Percentiles rank a stretch among this genome's conserved stretches.
Evolutionary conservation across 1,140 invertebrate genomes (phyloP).

Genomic region (Popillia japonica): DNA sequence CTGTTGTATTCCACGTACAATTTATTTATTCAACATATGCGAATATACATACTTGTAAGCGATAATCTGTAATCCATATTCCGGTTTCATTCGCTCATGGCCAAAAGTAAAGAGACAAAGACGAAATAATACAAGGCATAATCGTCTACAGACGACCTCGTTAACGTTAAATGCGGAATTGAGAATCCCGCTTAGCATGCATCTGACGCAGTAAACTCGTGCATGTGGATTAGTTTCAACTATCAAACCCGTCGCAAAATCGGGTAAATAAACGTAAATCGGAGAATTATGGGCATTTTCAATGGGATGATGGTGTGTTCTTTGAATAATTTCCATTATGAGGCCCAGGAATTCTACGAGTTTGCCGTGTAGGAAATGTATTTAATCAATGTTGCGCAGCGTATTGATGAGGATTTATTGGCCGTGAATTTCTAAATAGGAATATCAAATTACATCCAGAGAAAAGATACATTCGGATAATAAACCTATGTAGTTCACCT

Average conservation of each 20-base stretch:
- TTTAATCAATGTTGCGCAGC: neutral
- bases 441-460: neutral
- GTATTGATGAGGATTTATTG: conserved; percentile 11
- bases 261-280: conserved; percentile 23
- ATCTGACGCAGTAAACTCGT: conserved; percentile 8
- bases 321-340: conserved; percentile 21
- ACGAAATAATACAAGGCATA: neutral
- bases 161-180: conserved; percentile 7
- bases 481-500: neutral
- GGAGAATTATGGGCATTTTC: conserved; percentile 23
- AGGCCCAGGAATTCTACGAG: neutral
- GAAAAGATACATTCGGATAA: neutral
- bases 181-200: conserved; percentile 7
- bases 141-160: conserved; percentile 18
- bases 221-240: neutral
- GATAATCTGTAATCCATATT: neutral
- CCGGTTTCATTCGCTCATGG: neutral
- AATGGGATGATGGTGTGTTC: neutral
- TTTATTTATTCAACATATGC: no score
- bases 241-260: neutral
- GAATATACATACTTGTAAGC: neutral
- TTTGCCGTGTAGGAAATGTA: neutral
- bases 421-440: neutral
- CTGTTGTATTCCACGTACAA: no score
- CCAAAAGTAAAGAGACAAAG: neutral